Conservation (phyloP, 2,797 vertebrate species). For the Eulemur mongoz region DNA sequence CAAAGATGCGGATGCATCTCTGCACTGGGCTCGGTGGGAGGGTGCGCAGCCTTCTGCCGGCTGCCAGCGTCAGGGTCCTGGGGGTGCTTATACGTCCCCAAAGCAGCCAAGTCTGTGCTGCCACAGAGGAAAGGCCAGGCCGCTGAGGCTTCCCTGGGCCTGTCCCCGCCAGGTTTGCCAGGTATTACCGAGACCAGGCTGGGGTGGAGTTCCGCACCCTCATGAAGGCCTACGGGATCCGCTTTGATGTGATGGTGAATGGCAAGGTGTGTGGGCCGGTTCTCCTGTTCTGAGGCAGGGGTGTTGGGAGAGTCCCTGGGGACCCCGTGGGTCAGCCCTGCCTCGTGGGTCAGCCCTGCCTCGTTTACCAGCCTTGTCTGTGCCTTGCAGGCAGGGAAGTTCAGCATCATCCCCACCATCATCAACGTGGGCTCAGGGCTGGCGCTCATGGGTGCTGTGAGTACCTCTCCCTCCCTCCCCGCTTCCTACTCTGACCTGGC, state of each 20-base stretch:
- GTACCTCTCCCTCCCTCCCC: conserved; percentile 75
- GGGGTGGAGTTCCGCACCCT: conserved; percentile 90
- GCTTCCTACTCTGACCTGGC: background rate
- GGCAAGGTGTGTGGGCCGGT: conserved; percentile 89
- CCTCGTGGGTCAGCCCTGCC: background rate
- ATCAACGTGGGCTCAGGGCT: conserved; percentile 96
- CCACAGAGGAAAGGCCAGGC: background rate
- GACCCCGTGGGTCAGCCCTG: no score
- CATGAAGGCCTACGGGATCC: conserved; percentile 96
- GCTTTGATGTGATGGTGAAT: conserved; percentile 96
- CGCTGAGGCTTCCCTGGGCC: background rate
- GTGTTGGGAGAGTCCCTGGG: background rate
- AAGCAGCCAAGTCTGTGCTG: background rate
- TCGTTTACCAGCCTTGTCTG: background rate
- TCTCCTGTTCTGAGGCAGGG: background rate
- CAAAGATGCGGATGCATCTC: background rate
- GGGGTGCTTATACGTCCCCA: background rate
- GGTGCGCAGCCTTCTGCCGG: background rate
- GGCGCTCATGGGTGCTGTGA: conserved; percentile 94
- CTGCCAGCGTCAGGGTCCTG: background rate
- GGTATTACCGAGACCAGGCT: conserved; percentile 90
- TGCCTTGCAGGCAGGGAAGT: conserved; percentile 94
- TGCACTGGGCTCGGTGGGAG: background rate
- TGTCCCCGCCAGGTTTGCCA: conserved; percentile 89
- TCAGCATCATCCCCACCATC: conserved; percentile 95